phyloP scores from a whole-genome alignment of 2,797 vertebrate species.

The Silurus lanzhouensis region DNA sequence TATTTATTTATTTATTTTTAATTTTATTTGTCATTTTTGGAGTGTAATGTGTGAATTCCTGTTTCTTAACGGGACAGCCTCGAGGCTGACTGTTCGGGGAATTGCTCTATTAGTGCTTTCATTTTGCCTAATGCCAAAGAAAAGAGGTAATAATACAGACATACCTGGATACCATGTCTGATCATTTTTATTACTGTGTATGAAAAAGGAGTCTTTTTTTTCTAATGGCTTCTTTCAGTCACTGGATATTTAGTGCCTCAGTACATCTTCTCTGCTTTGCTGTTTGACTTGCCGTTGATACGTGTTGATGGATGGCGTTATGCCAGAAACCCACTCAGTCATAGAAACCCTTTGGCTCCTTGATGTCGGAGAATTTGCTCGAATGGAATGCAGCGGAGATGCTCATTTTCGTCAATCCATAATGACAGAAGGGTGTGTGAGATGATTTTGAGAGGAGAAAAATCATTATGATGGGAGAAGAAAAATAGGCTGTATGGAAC shows the following conservation, averaged over 20 bases:
- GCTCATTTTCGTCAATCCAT: not conserved
- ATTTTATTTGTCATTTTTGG: not conserved
- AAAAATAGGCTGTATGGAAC: no score
- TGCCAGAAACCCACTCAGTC: slow-evolving; percentile 1
- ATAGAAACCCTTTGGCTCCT: not conserved
- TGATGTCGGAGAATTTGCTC: not conserved
- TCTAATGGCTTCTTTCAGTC: not conserved
- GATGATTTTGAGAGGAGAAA: no score
- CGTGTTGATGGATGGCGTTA: not conserved
- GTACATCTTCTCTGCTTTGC: not conserved
- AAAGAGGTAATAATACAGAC: not conserved
- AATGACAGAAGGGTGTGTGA: not conserved
- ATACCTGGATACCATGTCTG: not conserved
- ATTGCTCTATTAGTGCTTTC: not conserved
- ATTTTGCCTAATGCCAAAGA: not conserved
- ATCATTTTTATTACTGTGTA: not conserved
- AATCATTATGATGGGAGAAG: no score
- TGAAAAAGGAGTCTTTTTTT: not conserved
- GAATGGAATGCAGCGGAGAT: not conserved
- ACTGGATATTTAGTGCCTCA: not conserved
- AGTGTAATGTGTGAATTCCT: not conserved
- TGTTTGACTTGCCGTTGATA: not conserved
- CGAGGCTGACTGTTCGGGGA: not conserved
- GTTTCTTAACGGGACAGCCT: not conserved
- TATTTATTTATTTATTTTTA: not conserved